phyloP scores from a whole-genome alignment of 2,888 invertebrate genomes.

The Caenorhabditis macrosperma region DNA sequence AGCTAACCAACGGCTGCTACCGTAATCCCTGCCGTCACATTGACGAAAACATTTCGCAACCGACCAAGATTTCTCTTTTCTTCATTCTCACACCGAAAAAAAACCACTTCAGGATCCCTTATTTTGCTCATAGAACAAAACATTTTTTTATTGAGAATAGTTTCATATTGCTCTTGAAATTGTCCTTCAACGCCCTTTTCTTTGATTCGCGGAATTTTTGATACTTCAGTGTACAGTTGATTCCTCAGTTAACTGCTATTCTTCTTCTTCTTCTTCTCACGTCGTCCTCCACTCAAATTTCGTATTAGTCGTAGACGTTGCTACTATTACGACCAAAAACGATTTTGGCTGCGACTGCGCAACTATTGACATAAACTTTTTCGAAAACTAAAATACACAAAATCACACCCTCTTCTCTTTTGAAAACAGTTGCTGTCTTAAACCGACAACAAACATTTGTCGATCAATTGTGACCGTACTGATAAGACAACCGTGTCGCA shows the following conservation, averaged over 20 bases:
- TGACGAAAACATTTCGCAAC: slow-evolving; percentile 30
- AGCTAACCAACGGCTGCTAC: neutral
- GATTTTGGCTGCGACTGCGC: neutral
- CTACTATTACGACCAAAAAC: neutral
- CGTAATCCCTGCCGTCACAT: neutral
- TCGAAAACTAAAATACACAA: slow-evolving; percentile 51
- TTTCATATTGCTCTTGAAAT: no score
- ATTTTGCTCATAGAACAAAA: slow-evolving; percentile 20
- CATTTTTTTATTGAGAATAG: no score
- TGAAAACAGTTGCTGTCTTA: slow-evolving; percentile 8
- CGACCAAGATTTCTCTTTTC: slow-evolving; percentile 30
- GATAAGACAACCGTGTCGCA: slow-evolving; percentile 24
- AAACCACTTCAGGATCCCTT: slow-evolving; percentile 28
- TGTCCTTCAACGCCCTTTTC: neutral
- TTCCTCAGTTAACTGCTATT: no score
- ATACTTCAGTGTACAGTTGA: no score
- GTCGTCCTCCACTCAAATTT: neutral
- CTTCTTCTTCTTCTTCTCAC: neutral
- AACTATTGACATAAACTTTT: slow-evolving; percentile 53
- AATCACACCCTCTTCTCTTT: slow-evolving; percentile 1
- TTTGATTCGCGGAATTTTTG: neutral
- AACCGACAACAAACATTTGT: neutral
- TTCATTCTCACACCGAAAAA: neutral
- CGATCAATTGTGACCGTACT: slow-evolving; percentile 34
- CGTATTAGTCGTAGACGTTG: neutral